Conservation (phyloP, 2,888 invertebrate genomes). For the Eristalis arbustorum region DNA sequence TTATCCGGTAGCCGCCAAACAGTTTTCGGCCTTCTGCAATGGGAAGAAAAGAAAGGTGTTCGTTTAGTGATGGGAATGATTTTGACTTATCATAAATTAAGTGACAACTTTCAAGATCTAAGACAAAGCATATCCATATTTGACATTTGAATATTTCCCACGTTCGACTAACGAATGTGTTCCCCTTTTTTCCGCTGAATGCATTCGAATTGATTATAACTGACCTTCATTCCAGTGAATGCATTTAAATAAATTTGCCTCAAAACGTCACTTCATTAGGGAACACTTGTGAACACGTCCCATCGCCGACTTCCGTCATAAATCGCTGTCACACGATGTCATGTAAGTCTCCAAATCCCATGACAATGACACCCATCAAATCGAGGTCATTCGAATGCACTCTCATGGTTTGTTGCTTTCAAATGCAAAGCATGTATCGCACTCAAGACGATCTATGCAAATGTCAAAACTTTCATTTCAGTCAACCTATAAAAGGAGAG, state of each 20-base stretch:
- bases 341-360: background rate
- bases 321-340: background rate
- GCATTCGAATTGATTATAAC: background rate
- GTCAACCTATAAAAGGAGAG: conserved; percentile 1
- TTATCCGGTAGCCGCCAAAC: conserved; percentile 93
- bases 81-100: background rate
- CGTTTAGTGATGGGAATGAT: background rate
- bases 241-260: background rate
- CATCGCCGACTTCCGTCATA: too few species aligned
- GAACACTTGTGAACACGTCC: background rate
- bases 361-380: background rate
- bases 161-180: background rate
- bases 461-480: conserved; percentile 55
- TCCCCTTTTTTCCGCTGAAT: background rate
- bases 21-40: conserved; percentile 83
- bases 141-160: background rate
- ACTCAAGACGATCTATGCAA: conserved; percentile 20
- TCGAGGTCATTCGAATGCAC: conserved; percentile 30
- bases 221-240: background rate
- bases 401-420: conserved; percentile 37
- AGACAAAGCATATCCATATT: background rate
- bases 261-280: background rate
- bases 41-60: background rate
- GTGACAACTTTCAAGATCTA: background rate
- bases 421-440: conserved; percentile 32